Evolutionary conservation across 35 echinoderm and acorn worm species (phyloP).

Genomic region (Eucidaris tribuloides): DNA sequence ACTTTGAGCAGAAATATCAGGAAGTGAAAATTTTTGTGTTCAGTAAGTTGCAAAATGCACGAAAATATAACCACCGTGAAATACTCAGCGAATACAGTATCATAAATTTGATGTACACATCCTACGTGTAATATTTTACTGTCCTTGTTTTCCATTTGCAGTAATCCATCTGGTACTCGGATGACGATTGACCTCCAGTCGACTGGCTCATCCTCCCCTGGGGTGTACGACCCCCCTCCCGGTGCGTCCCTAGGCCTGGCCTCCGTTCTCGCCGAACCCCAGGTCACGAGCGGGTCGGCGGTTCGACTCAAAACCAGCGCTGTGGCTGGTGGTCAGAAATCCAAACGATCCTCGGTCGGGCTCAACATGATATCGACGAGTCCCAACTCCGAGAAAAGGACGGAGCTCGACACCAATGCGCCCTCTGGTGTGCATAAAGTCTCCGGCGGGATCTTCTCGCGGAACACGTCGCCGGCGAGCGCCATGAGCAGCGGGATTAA

Average conservation of each 20-base stretch:
- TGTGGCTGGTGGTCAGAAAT: slow-evolving; percentile 3
- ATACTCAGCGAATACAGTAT: no score
- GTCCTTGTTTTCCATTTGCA: slow-evolving; percentile 14
- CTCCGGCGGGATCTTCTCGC: slow-evolving; percentile 55
- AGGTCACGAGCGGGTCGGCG: slow-evolving; percentile 3
- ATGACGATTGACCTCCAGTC: slow-evolving; percentile 41
- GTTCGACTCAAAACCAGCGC: slow-evolving; percentile 47
- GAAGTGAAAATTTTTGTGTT: no score
- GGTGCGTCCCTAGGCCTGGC: slow-evolving; percentile 81
- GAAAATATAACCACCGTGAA: no score
- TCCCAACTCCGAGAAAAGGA: slow-evolving; percentile 42
- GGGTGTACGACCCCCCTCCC: slow-evolving; percentile 3
- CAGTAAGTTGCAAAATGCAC: no score
- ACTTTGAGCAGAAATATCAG: no score
- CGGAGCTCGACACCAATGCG: slow-evolving; percentile 31
- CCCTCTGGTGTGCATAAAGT: slow-evolving; percentile 72
- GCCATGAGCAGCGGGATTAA: slow-evolving; percentile 44
- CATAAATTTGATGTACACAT: no score
- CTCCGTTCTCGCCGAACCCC: slow-evolving; percentile 54
- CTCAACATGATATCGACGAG: slow-evolving; percentile 61
- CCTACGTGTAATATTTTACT: no score
- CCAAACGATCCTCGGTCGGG: slow-evolving; percentile 20
- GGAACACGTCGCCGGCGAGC: slow-evolving; percentile 58
- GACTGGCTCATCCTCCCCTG: slow-evolving; percentile 9
- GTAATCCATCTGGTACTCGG: slow-evolving; percentile 21